Conservation (phyloP, 1,140 invertebrate genomes). For the Drosophila pseudoobscura region DNA sequence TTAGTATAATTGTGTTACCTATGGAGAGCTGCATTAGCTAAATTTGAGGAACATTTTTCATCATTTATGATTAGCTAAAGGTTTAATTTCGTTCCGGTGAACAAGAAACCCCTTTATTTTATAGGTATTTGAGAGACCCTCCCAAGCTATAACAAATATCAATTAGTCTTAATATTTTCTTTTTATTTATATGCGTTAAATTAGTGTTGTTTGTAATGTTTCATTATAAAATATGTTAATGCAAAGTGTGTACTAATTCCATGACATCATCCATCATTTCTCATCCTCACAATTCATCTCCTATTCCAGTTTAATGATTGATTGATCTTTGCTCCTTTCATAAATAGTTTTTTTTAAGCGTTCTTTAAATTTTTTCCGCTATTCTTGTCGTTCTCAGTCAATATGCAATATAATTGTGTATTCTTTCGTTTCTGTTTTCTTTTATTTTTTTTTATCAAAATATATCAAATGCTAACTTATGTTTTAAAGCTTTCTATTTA, state of each 20-base stretch:
- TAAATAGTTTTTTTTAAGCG: conserved; percentile 25
- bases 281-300: background rate
- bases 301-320: conserved; percentile 8
- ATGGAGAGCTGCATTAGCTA: too few relatives aligned
- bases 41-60: too few relatives aligned
- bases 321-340: conserved; percentile 23
- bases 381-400: conserved; percentile 53
- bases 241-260: conserved; percentile 9
- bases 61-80: too few relatives aligned
- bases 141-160: too few relatives aligned
- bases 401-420: conserved; percentile 59
- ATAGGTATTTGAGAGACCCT: too few relatives aligned
- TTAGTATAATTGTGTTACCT: too few relatives aligned
- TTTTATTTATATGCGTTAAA: conserved; percentile 37
- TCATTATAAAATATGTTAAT: conserved; percentile 30
- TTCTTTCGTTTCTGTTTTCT: conserved; percentile 56
- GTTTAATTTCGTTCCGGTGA: too few relatives aligned
- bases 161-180: background rate
- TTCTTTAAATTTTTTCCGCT: conserved; percentile 5
- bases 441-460: conserved; percentile 62
- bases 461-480: conserved; percentile 79
- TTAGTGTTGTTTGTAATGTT: conserved; percentile 21
- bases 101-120: too few relatives aligned
- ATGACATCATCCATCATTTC: background rate
- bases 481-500: conserved; percentile 79